Evolutionary conservation across 2,888 invertebrate species (phyloP).

Genomic region (Clivina fossor): DNA sequence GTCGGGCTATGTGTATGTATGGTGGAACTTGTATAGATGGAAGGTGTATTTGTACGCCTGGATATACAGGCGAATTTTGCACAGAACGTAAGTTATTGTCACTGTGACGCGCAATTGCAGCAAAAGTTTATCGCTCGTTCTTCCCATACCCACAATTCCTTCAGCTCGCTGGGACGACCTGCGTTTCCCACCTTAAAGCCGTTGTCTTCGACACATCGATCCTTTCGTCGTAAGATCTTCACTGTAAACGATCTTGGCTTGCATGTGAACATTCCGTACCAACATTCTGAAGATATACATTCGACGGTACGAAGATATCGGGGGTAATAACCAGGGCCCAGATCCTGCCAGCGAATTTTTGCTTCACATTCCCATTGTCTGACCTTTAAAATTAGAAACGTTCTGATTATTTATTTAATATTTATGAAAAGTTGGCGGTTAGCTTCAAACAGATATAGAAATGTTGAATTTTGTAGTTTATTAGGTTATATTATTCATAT

Average conservation of each 20-base stretch:
- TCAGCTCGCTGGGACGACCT: conserved; percentile 52
- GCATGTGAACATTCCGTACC: conserved; percentile 58
- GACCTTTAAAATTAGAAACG: neutral
- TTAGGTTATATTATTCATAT: no score
- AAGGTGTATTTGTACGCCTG: conserved; percentile 71
- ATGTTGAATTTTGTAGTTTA: no score
- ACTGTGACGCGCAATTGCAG: conserved; percentile 59
- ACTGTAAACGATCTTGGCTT: conserved; percentile 58
- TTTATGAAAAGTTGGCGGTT: no score
- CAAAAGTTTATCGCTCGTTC: conserved; percentile 58
- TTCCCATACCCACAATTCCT: conserved; percentile 59
- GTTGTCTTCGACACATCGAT: conserved; percentile 51
- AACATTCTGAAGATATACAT: conserved; percentile 55
- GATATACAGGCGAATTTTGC: conserved; percentile 78
- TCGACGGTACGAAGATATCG: conserved; percentile 57
- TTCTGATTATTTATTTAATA: no score
- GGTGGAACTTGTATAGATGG: conserved; percentile 74
- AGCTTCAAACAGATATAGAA: no score
- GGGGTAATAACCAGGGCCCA: conserved; percentile 59
- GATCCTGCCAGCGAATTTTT: conserved; percentile 56
- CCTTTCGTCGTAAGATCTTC: conserved; percentile 55
- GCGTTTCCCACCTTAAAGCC: conserved; percentile 46
- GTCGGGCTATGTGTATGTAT: conserved; percentile 74
- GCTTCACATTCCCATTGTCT: conserved; percentile 57
- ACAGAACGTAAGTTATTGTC: conserved; percentile 67